phyloP scores from a whole-genome alignment of 2,797 vertebrate genomes.

The Chrosomus eos region DNA sequence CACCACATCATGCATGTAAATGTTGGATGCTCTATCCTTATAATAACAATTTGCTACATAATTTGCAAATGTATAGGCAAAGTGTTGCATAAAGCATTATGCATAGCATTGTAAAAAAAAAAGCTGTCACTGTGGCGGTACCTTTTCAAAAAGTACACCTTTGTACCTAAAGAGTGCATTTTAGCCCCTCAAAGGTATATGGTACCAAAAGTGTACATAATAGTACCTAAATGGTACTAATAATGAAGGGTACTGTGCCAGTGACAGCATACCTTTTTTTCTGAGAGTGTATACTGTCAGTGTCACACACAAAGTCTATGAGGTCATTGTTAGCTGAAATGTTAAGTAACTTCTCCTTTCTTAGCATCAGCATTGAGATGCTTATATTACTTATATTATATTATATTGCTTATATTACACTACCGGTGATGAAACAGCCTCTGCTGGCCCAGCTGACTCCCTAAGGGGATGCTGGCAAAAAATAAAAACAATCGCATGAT shows the following conservation, averaged over 20 bases:
- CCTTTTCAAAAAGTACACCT: too few relatives aligned
- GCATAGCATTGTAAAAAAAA: not conserved
- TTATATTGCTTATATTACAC: not conserved
- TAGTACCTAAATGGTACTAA: too few relatives aligned
- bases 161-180: too few relatives aligned
- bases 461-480: not conserved
- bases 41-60: not conserved
- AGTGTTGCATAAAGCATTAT: not conserved
- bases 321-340: constrained; percentile 13
- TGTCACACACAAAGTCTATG: not conserved
- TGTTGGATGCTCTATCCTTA: not conserved
- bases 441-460: not conserved
- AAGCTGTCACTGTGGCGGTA: too few relatives aligned
- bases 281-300: too few relatives aligned
- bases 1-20: not conserved
- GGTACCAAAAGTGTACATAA: too few relatives aligned
- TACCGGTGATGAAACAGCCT: not conserved
- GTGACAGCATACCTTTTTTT: too few relatives aligned
- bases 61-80: not conserved
- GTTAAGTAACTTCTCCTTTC: constrained; percentile 1
- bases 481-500: not conserved
- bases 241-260: too few relatives aligned
- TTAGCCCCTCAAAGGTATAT: too few relatives aligned
- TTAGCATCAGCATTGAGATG: not conserved
- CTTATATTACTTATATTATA: not conserved